Conservation (phyloP, 1,140 invertebrate genomes). For the Brachionus calyciflorus region DNA sequence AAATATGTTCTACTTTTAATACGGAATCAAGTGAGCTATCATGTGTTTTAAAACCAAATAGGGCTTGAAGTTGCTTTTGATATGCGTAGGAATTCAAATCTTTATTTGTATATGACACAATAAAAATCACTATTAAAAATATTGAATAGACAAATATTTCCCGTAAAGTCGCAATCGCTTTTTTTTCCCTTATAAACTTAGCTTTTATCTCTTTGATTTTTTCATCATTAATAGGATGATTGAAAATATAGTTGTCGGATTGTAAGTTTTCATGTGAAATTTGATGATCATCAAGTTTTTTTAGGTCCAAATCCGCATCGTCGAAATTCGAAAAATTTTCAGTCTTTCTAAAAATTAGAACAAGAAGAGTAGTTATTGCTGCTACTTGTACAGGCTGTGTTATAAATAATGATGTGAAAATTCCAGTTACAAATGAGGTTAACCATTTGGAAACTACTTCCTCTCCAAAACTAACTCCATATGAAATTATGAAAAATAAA, state of each 20-base stretch:
- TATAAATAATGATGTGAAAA: constrained; percentile 64
- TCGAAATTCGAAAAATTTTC: constrained; percentile 32
- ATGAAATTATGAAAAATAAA: constrained; percentile 63
- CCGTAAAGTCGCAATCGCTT: too few relatives aligned
- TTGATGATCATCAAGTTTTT: neutral
- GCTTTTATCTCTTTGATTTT: neutral
- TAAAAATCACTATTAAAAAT: too few relatives aligned
- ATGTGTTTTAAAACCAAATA: too few relatives aligned
- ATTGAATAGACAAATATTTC: too few relatives aligned
- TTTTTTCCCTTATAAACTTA: constrained; percentile 32
- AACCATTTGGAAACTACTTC: constrained; percentile 65
- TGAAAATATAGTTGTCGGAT: neutral
- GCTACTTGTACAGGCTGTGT: constrained; percentile 65
- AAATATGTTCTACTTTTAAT: too few relatives aligned
- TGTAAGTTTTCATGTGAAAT: neutral
- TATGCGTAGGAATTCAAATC: too few relatives aligned
- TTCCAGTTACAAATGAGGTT: constrained; percentile 64
- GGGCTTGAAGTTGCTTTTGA: too few relatives aligned
- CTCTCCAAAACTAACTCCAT: constrained; percentile 65
- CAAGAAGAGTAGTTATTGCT: neutral
- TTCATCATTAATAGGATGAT: neutral
- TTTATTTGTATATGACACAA: too few relatives aligned
- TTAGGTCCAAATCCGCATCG: constrained; percentile 14
- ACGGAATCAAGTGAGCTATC: too few relatives aligned
- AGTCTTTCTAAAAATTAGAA: constrained; percentile 1